Conservation (phyloP, 2,797 vertebrate species). For the Pachyuromys duprasi region DNA sequence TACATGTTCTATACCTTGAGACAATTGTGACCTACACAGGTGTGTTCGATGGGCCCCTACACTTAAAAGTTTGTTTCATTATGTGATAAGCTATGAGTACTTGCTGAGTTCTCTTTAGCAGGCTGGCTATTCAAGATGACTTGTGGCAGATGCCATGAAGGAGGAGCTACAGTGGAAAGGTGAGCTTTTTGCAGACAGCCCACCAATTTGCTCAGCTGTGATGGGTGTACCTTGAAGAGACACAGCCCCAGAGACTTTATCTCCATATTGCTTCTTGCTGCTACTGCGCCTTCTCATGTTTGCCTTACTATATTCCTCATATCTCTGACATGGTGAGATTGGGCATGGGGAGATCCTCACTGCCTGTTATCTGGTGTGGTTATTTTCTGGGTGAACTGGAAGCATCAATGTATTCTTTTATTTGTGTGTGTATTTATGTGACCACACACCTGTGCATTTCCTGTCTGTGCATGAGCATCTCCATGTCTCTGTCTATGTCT, state of each 20-base stretch:
- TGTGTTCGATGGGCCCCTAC: background rate
- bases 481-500: background rate
- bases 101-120: background rate
- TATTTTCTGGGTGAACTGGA: background rate
- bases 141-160: background rate
- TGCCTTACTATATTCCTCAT: too few relatives aligned
- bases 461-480: background rate
- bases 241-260: too few relatives aligned
- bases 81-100: background rate
- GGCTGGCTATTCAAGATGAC: background rate
- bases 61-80: background rate
- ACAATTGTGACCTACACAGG: rapidly evolving
- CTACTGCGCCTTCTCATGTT: too few relatives aligned
- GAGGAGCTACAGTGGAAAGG: too few relatives aligned
- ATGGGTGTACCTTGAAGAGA: too few relatives aligned
- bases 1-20: background rate
- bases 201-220: too few relatives aligned
- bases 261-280: too few relatives aligned
- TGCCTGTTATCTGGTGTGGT: too few relatives aligned
- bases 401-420: background rate
- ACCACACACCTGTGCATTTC: background rate
- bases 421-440: background rate
- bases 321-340: too few relatives aligned
- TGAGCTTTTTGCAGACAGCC: too few relatives aligned
- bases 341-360: too few relatives aligned